Percentiles rank a stretch among this genome's conserved stretches.
Evolutionary conservation across 1,140 invertebrate genomes (phyloP).

Genomic region (Brachionus koreanus): DNA sequence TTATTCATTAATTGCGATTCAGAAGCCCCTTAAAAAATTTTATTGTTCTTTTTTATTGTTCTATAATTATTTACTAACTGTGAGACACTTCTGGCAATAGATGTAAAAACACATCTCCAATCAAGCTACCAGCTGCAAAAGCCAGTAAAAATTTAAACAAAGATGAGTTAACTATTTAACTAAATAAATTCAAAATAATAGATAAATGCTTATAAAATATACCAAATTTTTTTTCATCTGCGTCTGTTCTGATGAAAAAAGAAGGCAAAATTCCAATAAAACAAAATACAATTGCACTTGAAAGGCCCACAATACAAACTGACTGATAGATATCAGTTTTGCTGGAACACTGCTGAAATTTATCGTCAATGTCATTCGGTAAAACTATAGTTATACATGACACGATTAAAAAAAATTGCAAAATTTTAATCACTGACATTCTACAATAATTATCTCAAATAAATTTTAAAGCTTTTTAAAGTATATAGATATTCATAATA

Average conservation of each 20-base stretch:
- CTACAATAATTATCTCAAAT: background rate
- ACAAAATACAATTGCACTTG: constrained; percentile 21
- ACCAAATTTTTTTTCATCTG: constrained; percentile 36
- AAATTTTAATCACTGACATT: background rate
- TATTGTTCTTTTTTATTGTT: background rate
- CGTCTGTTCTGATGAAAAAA: constrained; percentile 17
- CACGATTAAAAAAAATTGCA: background rate
- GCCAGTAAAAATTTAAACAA: constrained; percentile 67
- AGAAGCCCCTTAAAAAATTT: background rate
- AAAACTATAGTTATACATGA: background rate
- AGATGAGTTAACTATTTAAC: background rate
- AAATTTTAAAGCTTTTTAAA: background rate
- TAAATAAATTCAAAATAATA: background rate
- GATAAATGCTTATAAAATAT: background rate
- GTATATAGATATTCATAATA: background rate
- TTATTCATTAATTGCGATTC: constrained; percentile 1
- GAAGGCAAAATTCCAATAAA: constrained; percentile 39
- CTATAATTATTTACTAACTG: background rate
- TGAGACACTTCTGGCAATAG: constrained; percentile 80
- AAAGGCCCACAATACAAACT: background rate
- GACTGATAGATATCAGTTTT: background rate
- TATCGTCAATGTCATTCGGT: background rate
- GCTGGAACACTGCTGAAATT: background rate
- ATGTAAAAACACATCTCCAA: constrained; percentile 93
- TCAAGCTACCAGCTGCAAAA: constrained; percentile 87